A percentile compares a stretch with the other conserved stretches of the same genome.
phyloP scores from a whole-genome alignment of 2,113 vertebrate species.

The Tinamus guttatus region DNA sequence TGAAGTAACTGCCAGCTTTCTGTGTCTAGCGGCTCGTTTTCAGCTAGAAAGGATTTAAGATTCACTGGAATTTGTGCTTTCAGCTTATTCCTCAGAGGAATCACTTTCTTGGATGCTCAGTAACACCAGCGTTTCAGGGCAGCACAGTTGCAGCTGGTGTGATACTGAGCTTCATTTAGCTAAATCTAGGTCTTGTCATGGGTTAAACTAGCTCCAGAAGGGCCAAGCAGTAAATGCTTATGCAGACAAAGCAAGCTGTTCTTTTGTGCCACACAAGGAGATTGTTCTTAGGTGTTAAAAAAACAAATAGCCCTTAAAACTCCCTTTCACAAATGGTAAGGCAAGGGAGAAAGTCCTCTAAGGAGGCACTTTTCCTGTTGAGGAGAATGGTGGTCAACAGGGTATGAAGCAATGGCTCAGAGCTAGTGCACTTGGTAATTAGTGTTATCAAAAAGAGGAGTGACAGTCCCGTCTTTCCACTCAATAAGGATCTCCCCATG shows the following conservation, averaged over 20 bases:
- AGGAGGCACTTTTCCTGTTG: background rate
- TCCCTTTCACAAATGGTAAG: background rate
- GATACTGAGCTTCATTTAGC: background rate
- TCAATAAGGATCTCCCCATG: slow-evolving; percentile 87
- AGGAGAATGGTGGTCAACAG: background rate
- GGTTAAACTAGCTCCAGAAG: slow-evolving; percentile 5
- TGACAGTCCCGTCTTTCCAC: slow-evolving; percentile 87
- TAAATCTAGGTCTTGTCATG: background rate
- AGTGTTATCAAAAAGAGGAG: slow-evolving; percentile 82
- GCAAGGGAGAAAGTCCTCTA: background rate
- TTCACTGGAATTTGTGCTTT: background rate
- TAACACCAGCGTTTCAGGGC: background rate
- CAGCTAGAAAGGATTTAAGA: background rate
- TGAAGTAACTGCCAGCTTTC: background rate
- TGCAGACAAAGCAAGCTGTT: slow-evolving; percentile 4
- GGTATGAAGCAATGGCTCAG: background rate
- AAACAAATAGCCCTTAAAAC: background rate
- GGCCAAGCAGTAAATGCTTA: slow-evolving; percentile 1
- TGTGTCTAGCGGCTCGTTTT: background rate
- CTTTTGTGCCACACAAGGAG: background rate
- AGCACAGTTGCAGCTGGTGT: background rate
- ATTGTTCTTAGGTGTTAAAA: slow-evolving; percentile 10
- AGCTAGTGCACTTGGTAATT: slow-evolving; percentile 50
- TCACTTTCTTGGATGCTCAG: background rate
- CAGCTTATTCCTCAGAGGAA: background rate